These are phyloP conservation scores for Laothoe populi DNA, from an alignment of 2,888 invertebrate species.

Conservation along the genomic window DNA sequence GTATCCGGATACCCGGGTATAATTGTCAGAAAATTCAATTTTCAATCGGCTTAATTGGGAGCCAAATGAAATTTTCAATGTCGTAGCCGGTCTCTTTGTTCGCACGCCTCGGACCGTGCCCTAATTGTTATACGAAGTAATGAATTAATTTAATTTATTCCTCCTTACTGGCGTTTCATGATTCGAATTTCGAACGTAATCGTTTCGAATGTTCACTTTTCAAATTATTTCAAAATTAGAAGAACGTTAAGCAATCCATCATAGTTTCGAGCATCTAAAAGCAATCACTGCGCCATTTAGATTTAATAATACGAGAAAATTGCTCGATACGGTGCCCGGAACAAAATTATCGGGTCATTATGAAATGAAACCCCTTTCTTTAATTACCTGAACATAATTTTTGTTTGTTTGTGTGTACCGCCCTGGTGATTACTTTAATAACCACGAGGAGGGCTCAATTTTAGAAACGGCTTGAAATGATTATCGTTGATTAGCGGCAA, in stretches of 20 bases:
- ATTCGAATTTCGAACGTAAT: constrained; percentile 24
- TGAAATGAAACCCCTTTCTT: constrained; percentile 80
- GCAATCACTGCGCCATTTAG: constrained; percentile 68
- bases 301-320: constrained; percentile 77
- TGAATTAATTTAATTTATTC: constrained; percentile 61
- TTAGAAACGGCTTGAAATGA: constrained; percentile 60
- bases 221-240: constrained; percentile 50
- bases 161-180: constrained; percentile 13
- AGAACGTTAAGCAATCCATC: constrained; percentile 64
- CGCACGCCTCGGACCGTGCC: constrained; percentile 60
- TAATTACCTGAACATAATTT: constrained; percentile 79
- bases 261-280: constrained; percentile 62
- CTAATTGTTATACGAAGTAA: constrained; percentile 72
- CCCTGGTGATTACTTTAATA: constrained; percentile 75
- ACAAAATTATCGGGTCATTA: constrained; percentile 78
- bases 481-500: constrained; percentile 74
- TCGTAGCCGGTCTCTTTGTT: constrained; percentile 69
- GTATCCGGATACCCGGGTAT: constrained; percentile 79
- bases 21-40: constrained; percentile 81
- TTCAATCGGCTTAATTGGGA: constrained; percentile 73
- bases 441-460: constrained; percentile 65
- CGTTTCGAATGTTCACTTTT: constrained; percentile 19
- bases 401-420: constrained; percentile 77
- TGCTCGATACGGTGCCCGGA: constrained; percentile 62
- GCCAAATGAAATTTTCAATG: constrained; percentile 78